A percentile compares a stretch with the other conserved stretches of the same genome.
Conservation (phyloP, 2,797 vertebrate species). For the Xenops minutus region DNA sequence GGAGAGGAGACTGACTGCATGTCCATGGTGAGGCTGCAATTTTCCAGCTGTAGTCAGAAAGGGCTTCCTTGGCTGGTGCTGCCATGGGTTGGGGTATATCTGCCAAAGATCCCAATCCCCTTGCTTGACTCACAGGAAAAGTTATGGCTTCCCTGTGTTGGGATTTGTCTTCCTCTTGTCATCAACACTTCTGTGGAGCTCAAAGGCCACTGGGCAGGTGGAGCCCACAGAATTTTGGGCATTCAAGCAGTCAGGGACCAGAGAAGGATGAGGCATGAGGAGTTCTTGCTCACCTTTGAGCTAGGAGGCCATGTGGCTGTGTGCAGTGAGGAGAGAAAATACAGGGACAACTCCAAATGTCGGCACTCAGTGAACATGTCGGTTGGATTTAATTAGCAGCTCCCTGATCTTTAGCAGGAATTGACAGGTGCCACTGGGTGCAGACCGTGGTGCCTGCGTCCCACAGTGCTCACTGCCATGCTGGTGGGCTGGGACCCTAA, state of each 20-base stretch:
- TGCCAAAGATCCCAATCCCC: fast-evolving
- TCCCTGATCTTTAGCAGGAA: not conserved
- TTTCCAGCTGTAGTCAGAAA: not conserved
- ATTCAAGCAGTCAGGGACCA: not conserved
- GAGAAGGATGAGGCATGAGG: not conserved
- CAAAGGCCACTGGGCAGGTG: not conserved
- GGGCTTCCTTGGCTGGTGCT: not conserved
- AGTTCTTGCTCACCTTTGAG: not conserved
- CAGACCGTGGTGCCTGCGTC: not conserved
- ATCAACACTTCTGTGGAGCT: not conserved
- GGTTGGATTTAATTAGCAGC: not conserved
- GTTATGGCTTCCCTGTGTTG: fast-evolving
- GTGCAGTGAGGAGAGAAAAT: not conserved
- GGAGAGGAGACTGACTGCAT: not conserved
- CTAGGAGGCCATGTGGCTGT: not conserved
- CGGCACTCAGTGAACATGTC: fast-evolving
- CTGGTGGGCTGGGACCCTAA: not conserved
- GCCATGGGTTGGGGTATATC: fast-evolving
- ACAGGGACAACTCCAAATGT: not conserved
- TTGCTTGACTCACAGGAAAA: not conserved
- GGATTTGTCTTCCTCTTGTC: not conserved
- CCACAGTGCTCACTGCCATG: not conserved
- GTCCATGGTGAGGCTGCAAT: not conserved
- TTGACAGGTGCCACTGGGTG: not conserved
- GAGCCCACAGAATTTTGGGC: not conserved